These are phyloP conservation scores for Drosophila hamatofila DNA, from an alignment of 2,888 invertebrate species.

Conservation along the genomic window DNA sequence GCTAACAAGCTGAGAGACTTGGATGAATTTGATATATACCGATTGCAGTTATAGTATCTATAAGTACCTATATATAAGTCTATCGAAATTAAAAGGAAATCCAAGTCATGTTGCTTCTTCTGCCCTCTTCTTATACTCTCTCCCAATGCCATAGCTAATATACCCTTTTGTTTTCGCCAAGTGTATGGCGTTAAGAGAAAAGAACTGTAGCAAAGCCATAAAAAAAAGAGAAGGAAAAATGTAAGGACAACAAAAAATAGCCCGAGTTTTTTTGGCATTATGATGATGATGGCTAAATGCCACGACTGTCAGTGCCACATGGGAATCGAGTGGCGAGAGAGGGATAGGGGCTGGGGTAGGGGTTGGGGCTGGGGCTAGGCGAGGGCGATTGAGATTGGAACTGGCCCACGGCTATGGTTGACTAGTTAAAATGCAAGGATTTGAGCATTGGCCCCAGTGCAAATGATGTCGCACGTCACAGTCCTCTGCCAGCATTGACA, in stretches of 20 bases:
- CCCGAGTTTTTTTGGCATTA: constrained; percentile 60
- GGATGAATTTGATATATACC: too few species aligned
- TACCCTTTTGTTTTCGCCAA: background rate
- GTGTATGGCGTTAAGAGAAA: constrained; percentile 20
- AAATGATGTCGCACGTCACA: constrained; percentile 47
- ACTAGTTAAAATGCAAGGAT: constrained; percentile 81
- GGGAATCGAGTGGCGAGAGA: constrained; percentile 60
- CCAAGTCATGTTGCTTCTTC: too few species aligned
- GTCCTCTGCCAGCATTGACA: constrained; percentile 80
- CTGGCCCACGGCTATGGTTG: constrained; percentile 73
- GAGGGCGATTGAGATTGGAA: constrained; percentile 38
- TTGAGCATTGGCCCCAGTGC: constrained; percentile 43
- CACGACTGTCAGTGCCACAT: constrained; percentile 74
- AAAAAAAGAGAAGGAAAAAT: background rate
- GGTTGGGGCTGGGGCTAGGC: background rate
- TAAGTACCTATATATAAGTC: too few species aligned
- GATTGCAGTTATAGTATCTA: too few species aligned
- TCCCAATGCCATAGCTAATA: background rate
- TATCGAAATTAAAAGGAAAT: too few species aligned
- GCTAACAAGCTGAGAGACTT: too few species aligned
- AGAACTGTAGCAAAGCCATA: constrained; percentile 6
- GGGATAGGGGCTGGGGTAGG: background rate
- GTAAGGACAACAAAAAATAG: constrained; percentile 27
- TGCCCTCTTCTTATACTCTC: background rate
- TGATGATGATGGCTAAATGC: constrained; percentile 81